phyloP scores from a whole-genome alignment of 1,140 invertebrate genomes.

The Aphaenogaster rudis region DNA sequence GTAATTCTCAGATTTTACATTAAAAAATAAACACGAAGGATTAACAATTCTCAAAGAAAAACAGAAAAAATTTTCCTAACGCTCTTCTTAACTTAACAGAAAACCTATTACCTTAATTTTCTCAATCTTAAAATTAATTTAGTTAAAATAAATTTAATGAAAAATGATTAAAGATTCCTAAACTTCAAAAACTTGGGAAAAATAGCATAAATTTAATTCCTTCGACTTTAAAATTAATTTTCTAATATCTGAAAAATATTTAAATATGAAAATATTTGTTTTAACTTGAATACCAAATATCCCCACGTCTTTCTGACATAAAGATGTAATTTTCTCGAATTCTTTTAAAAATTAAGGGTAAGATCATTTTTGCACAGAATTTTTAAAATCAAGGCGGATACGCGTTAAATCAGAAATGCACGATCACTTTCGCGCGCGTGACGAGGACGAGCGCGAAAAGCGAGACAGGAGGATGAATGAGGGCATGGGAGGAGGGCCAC shows the following conservation, averaged over 20 bases:
- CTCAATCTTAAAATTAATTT: not conserved
- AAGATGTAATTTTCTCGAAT: not conserved
- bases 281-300: not conserved
- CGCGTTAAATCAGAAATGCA: not conserved
- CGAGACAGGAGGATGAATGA: slow-evolving; percentile 39
- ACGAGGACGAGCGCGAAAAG: slow-evolving; percentile 15
- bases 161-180: not conserved
- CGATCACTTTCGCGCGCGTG: slow-evolving; percentile 31
- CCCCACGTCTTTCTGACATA: not conserved
- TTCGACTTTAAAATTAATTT: not conserved
- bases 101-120: not conserved
- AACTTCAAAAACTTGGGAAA: not conserved
- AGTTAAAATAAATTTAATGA: not conserved
- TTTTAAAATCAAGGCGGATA: not conserved
- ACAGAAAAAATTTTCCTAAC: not conserved
- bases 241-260: not conserved
- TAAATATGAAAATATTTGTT: not conserved
- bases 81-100: not conserved
- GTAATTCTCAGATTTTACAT: not conserved
- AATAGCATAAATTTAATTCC: not conserved
- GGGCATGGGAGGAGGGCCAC: slow-evolving; percentile 52
- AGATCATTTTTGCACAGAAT: not conserved
- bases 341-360: too few species aligned
- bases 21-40: not conserved
- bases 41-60: not conserved